Base-by-base conservation (phyloP, 2,888 invertebrate species). In the Pseudococcus viburni region DNA sequence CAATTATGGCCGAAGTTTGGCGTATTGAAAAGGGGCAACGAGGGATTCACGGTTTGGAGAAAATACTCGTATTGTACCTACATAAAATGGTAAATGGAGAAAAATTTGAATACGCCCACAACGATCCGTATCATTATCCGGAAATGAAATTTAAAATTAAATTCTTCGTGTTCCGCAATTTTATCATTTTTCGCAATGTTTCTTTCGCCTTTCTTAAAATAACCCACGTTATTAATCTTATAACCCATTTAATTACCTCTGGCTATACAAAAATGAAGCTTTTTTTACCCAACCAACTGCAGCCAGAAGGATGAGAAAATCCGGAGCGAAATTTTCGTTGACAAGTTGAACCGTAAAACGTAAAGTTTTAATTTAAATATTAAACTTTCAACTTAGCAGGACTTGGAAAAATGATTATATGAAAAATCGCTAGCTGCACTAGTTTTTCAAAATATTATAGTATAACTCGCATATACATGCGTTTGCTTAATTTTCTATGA, bases 311-410 rank as follows among this genome's bases (percentile, higher is more conserved):
- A 59, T 33, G 39, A 46, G 42, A 22, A 26, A 42, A 80, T 19
- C 9, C 19, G 7, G 22, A 1, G 64, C 15, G 22, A 77, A 77
- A 77, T 33, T 80, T 46, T 22, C 22, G 68, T 73, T 73, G 68
- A 73, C 68, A 73, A 73, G 68, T 73, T 80, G 6, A 80, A 80
- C 42, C 42, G 33, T 80, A 80, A 73, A 73, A 73, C 19, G 42
- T 39, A 80, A 80, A 80, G 80, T 80, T 80, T 80, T 80, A 80
- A 80, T 80, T 80, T 80, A 26, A 80, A 80, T 80, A 80, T 80
- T 80, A 80, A 80, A 80, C 80, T 80, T 80, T 80, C 42, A 80
- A 42, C 80, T 46, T 42, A 42, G 68, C 33, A 73, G 22, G 68
- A 15, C 33, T 73, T 22, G 26, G 33, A 73, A 73, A 33, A 73